Conservation (phyloP, 2,888 invertebrate genomes). For the Synergus japonicus region DNA sequence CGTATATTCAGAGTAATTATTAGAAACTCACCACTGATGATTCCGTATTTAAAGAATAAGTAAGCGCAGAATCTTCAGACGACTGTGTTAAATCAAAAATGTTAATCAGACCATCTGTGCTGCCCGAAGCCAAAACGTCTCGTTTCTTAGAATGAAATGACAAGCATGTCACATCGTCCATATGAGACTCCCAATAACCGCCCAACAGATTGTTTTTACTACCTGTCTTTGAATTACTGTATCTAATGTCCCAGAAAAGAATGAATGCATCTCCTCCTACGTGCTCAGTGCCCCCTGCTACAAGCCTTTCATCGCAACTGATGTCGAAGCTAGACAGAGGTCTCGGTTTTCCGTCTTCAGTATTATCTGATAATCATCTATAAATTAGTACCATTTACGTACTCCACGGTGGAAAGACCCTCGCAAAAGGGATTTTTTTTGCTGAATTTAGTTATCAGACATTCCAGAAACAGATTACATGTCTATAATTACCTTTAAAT, state of each 20-base stretch:
- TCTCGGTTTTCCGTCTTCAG: conserved; percentile 78
- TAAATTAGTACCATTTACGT: conserved; percentile 69
- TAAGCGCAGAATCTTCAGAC: conserved; percentile 89
- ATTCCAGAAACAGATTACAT: background rate
- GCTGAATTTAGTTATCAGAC: too few relatives aligned
- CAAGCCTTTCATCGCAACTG: conserved; percentile 83
- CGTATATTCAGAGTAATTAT: background rate
- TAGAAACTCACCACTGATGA: conserved; percentile 82
- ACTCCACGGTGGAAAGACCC: too few relatives aligned
- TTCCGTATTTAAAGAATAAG: conserved; percentile 87
- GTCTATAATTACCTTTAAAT: conserved; percentile 74
- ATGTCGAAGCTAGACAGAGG: conserved; percentile 87
- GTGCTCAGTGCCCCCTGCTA: conserved; percentile 88
- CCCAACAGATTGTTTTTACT: conserved; percentile 80
- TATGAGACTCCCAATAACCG: conserved; percentile 90
- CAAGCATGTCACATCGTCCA: conserved; percentile 85
- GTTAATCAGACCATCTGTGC: conserved; percentile 91
- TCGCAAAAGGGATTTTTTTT: too few relatives aligned
- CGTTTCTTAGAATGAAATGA: conserved; percentile 84
- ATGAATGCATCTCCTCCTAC: conserved; percentile 85
- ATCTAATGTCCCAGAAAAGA: conserved; percentile 89
- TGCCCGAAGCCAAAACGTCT: conserved; percentile 86
- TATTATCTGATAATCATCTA: conserved; percentile 65
- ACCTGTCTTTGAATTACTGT: conserved; percentile 75
- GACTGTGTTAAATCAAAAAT: conserved; percentile 87